phyloP scores from a whole-genome alignment of 2,797 vertebrate species.

The Columba guinea region DNA sequence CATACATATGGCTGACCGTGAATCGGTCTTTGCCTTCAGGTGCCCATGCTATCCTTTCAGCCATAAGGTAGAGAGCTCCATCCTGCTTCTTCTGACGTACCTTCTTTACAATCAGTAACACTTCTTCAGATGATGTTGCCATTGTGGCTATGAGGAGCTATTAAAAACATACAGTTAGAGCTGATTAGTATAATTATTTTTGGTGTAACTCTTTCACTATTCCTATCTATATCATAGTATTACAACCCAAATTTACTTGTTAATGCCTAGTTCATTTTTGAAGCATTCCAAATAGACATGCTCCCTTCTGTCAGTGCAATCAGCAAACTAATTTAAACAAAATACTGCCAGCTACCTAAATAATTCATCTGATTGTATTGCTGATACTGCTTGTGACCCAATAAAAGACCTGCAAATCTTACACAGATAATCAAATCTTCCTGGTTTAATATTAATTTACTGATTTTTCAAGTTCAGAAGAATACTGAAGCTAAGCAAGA shows the following conservation, averaged over 20 bases:
- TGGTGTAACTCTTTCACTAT: not conserved
- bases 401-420: not conserved
- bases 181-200: not conserved
- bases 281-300: not conserved
- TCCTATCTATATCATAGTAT: not conserved
- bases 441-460: not conserved
- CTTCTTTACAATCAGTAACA: conserved; percentile 94
- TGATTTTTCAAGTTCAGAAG: not conserved
- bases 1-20: conserved; percentile 94
- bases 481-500: not conserved
- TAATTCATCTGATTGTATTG: not conserved
- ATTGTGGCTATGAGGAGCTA: conserved; percentile 77
- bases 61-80: conserved; percentile 97
- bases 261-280: not conserved
- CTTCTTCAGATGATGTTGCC: conserved; percentile 97
- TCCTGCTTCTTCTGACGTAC: conserved; percentile 99
- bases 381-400: not conserved
- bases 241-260: not conserved
- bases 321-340: not conserved
- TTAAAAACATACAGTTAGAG: not conserved
- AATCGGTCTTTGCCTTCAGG: conserved; percentile 98
- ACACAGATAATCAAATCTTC: not conserved
- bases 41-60: conserved; percentile 96
- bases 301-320: not conserved
- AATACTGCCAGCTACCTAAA: not conserved